Evolutionary conservation across 2,113 vertebrate genomes (phyloP).

Genomic region (Odocoileus hemionus): DNA sequence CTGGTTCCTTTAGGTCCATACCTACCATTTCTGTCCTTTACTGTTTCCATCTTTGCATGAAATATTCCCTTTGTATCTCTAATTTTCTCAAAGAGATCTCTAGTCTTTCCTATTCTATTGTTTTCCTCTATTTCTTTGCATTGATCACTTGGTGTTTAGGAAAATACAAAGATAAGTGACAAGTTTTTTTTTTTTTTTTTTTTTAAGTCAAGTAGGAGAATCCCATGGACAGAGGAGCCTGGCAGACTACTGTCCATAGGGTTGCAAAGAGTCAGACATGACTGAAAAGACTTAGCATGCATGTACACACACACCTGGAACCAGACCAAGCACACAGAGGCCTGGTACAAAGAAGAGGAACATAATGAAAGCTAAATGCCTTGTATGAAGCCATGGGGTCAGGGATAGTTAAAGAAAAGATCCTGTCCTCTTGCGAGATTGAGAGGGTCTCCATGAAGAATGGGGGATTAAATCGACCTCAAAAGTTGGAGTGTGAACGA

Average conservation of each 20-base stretch:
- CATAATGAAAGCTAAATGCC: neutral
- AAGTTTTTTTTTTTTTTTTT: neutral
- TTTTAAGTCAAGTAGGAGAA: neutral
- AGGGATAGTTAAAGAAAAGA: neutral
- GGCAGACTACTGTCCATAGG: neutral
- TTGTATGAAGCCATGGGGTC: neutral
- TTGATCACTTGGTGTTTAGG: neutral
- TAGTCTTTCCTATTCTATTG: neutral
- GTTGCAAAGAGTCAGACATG: neutral
- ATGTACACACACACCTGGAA: fast-evolving
- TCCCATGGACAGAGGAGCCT: neutral
- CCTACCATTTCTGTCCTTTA: neutral
- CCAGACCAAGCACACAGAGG: neutral
- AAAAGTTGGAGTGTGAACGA: neutral
- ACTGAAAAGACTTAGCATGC: neutral
- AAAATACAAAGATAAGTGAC: neutral
- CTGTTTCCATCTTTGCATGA: neutral
- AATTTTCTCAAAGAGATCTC: neutral
- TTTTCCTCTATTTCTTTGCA: neutral
- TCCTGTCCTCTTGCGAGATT: neutral
- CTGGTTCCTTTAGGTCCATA: neutral
- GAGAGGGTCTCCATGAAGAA: neutral
- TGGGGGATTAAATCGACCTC: neutral
- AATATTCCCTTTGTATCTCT: neutral
- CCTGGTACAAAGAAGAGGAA: neutral